Conservation (phyloP, 2,888 invertebrate species). For the Lingula anatina region DNA sequence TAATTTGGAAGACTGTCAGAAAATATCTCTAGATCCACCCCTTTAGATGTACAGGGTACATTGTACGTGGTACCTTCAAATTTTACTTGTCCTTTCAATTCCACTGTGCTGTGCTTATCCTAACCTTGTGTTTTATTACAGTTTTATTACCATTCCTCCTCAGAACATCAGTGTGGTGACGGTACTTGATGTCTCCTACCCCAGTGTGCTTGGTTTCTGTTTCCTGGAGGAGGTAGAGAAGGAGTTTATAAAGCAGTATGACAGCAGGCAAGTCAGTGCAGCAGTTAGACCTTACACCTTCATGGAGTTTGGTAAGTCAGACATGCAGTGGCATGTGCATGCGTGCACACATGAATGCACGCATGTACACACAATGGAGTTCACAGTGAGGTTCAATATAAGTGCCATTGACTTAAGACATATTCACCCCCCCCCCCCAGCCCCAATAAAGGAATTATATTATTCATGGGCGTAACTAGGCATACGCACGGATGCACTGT, state of each 20-base stretch:
- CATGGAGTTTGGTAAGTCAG: slow-evolving; percentile 55
- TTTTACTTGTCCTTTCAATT: not conserved
- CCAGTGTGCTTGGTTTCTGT: slow-evolving; percentile 53
- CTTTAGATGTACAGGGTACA: not conserved
- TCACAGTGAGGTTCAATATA: no score
- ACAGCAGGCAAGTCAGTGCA: slow-evolving; percentile 37
- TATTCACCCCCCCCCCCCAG: no score
- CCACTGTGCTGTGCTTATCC: not conserved
- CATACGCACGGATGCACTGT: no score
- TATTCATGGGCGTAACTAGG: no score
- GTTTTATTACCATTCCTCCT: slow-evolving; percentile 47
- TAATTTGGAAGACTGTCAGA: no score
- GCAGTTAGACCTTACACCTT: slow-evolving; percentile 53
- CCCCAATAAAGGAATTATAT: no score
- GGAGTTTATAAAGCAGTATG: slow-evolving; percentile 51
- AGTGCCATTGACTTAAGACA: no score
- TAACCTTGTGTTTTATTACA: slow-evolving; percentile 15
- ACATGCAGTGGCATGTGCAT: no score
- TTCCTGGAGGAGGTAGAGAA: slow-evolving; percentile 53
- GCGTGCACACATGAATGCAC: no score
- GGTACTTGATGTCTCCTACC: slow-evolving; percentile 50
- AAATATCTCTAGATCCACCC: no score
- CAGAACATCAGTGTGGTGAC: slow-evolving; percentile 49
- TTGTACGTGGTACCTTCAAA: no score
- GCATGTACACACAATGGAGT: no score